Evolutionary conservation across 1,140 invertebrate genomes (phyloP), one percentile per base, ranked within the genome.

Genomic region (Panagrolaimus sp.): DNA sequence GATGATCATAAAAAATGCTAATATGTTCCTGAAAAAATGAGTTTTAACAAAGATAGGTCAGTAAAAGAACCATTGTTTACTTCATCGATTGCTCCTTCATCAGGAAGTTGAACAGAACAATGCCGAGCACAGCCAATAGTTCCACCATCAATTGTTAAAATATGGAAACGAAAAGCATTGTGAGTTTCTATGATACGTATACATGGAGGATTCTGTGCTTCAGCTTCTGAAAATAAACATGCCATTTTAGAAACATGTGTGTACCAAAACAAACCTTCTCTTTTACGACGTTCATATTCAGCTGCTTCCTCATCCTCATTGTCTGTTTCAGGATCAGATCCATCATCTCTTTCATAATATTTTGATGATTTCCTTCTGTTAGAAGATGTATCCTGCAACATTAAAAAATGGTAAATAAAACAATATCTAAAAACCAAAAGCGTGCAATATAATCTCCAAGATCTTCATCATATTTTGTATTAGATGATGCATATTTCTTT

Each of bases 141-240:
- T 7, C 31, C 67, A 42, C 67, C 67, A 38, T 64, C 62, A 9
- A 69, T 69, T 9, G 67, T 69, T 3, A 69, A 13, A 38, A 69
- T 67, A 42, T 65, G 45, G 13, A 69, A 57, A 3, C 38, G 20
- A 20, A 23, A 25, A n/a, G 25, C 14, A 48, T 66, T 44, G 45
- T 16, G n/a, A 16, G 42, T 23, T 23, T 57, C 63, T 14, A 69
- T 69, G 9, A 69, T 16, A 3, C 67, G 63, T n/a, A 69, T 51
- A 25, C 67, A 69, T 13, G 67, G 67, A 25, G 67, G 67, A 66
- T 68, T 57, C 1, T 20, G 27, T n/a, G 51, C 51, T 57, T 57
- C 51, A 25, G 20, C 20, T 57, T n/a, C 51, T 38, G 7, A 38
- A 38, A 7, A 38, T n/a, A 38, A 7, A 38, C 7, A 38, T 38